Conservation (phyloP, 1,140 invertebrate genomes). For the Drosophila repletoides region DNA sequence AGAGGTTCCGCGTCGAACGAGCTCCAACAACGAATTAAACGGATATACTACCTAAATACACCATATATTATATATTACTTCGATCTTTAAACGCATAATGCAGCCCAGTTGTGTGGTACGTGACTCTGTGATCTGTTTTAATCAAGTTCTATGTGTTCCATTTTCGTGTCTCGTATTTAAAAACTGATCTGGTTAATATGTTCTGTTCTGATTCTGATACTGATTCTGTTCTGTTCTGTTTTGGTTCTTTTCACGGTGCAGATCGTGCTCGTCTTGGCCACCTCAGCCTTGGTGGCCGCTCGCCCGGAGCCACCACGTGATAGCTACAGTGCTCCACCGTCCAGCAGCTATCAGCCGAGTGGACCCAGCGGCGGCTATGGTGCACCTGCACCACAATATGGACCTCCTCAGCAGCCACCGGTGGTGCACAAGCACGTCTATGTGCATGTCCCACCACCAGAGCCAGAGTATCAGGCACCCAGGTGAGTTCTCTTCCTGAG, state of each 20-base stretch:
- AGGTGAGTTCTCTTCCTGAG: constrained; percentile 83
- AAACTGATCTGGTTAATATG: too few relatives aligned
- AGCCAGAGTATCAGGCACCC: constrained; percentile 88
- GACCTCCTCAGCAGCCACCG: constrained; percentile 87
- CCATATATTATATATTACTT: neutral
- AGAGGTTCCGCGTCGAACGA: constrained; percentile 77
- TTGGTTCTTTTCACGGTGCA: constrained; percentile 26
- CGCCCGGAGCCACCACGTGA: constrained; percentile 79
- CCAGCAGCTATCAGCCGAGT: constrained; percentile 72
- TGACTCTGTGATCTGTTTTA: constrained; percentile 8
- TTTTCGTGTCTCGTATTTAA: too few relatives aligned
- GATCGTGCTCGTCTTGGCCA: constrained; percentile 71
- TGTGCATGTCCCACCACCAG: constrained; percentile 92
- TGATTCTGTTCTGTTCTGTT: constrained; percentile 22
- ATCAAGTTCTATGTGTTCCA: constrained; percentile 12
- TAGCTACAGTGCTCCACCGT: constrained; percentile 72
- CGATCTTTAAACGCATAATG: constrained; percentile 47
- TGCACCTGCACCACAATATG: constrained; percentile 87
- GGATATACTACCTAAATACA: constrained; percentile 36
- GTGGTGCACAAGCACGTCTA: constrained; percentile 93
- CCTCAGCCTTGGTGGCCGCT: constrained; percentile 62
- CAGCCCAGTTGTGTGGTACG: constrained; percentile 81
- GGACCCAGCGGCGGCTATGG: constrained; percentile 73
- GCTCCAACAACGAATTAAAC: constrained; percentile 46
- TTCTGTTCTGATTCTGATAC: too few relatives aligned